phyloP scores from a whole-genome alignment of 2,888 invertebrate genomes.

The Silvanus unidentatus region DNA sequence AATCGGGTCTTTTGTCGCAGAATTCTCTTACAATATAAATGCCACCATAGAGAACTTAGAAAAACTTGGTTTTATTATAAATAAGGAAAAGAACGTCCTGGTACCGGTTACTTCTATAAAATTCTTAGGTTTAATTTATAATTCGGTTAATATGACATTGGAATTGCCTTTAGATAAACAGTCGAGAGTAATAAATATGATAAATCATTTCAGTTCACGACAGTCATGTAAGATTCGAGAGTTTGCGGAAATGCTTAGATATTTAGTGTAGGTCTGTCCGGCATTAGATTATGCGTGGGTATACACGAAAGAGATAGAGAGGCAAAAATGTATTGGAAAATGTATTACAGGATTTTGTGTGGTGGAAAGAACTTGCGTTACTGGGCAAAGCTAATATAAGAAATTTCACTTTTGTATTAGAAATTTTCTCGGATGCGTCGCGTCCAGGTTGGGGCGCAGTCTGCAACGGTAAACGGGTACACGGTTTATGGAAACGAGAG shows the following conservation, averaged over 20 bases:
- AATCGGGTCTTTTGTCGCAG: slow-evolving; percentile 11
- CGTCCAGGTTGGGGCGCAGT: slow-evolving; percentile 18
- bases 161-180: slow-evolving; percentile 10
- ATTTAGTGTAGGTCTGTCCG: slow-evolving; percentile 17
- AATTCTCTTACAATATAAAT: slow-evolving; percentile 10
- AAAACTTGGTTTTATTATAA: slow-evolving; percentile 21
- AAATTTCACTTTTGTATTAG: slow-evolving; percentile 10
- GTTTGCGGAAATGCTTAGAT: slow-evolving; percentile 17
- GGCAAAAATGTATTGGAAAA: slow-evolving; percentile 13
- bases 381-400: not conserved
- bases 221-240: slow-evolving; percentile 10
- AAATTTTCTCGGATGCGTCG: slow-evolving; percentile 22
- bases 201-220: slow-evolving; percentile 5
- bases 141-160: slow-evolving; percentile 13
- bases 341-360: slow-evolving; percentile 5
- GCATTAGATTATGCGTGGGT: slow-evolving; percentile 19
- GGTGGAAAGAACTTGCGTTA: too few relatives aligned
- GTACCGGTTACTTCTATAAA: slow-evolving; percentile 12
- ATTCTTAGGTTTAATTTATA: slow-evolving; percentile 18
- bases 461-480: slow-evolving; percentile 8
- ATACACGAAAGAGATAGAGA: slow-evolving; percentile 11
- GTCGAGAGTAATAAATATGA: slow-evolving; percentile 2
- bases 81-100: slow-evolving; percentile 17
- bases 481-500: slow-evolving; percentile 16
- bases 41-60: slow-evolving; percentile 9